phyloP scores from a whole-genome alignment of 2,888 invertebrate species.

The Tinea semifulvella region DNA sequence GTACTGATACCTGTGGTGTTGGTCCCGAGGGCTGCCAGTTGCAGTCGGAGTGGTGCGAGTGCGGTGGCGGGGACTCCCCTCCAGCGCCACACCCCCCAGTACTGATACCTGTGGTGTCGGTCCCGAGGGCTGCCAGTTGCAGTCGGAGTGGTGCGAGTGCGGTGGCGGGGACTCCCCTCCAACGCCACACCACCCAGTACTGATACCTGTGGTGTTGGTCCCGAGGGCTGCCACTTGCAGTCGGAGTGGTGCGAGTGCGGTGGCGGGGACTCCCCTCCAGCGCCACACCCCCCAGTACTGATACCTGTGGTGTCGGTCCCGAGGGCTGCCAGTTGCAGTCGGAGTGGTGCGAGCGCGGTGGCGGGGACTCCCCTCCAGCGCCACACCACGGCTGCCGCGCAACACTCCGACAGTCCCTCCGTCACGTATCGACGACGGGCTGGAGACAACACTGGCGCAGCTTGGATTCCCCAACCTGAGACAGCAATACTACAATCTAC shows the following conservation, averaged over 20 bases:
- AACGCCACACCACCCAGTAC: conserved; percentile 60
- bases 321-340: conserved; percentile 54
- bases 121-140: conserved; percentile 47
- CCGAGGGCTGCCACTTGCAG: conserved; percentile 53
- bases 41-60: conserved; percentile 46
- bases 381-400: conserved; percentile 73
- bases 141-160: conserved; percentile 45
- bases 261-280: conserved; percentile 28
- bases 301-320: conserved; percentile 16
- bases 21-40: conserved; percentile 43
- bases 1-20: not conserved
- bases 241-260: conserved; percentile 40
- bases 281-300: conserved; percentile 59
- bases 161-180: conserved; percentile 26
- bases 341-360: conserved; percentile 38
- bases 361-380: conserved; percentile 31
- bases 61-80: conserved; percentile 24
- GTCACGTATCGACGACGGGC: conserved; percentile 78
- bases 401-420: conserved; percentile 87
- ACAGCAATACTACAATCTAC: too few species aligned
- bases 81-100: conserved; percentile 60
- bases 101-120: not conserved
- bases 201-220: not conserved
- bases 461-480: conserved; percentile 17
- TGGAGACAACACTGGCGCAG: conserved; percentile 28